Evolutionary conservation across 2,797 vertebrate genomes (phyloP).

Genomic region (Gorsachius magnificus): DNA sequence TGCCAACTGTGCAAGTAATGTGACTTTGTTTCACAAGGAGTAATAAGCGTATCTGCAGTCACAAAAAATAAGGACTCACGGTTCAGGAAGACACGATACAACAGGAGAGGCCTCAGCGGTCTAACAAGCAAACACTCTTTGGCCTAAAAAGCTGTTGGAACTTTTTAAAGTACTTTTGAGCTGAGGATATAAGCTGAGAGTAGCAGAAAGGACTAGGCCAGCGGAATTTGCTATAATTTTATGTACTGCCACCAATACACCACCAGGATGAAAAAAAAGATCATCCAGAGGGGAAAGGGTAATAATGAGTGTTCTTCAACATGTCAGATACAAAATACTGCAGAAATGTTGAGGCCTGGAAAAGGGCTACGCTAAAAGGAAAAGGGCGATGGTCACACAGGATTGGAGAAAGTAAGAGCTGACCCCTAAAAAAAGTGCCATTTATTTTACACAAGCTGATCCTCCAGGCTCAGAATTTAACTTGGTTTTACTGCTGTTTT

Average conservation of each 20-base stretch:
- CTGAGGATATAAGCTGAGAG: neutral
- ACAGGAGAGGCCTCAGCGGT: neutral
- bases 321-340: conserved; percentile 6
- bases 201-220: neutral
- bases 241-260: neutral
- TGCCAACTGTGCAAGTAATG: conserved; percentile 4
- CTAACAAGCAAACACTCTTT: neutral
- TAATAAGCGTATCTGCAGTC: neutral
- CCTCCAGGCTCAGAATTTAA: conserved; percentile 29
- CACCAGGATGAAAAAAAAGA: neutral
- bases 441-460: neutral
- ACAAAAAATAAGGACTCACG: neutral
- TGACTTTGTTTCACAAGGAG: conserved; percentile 2
- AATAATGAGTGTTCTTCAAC: conserved; percentile 6
- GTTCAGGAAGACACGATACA: neutral
- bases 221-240: conserved; percentile 9
- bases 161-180: neutral
- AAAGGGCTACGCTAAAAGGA: conserved; percentile 40
- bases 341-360: neutral
- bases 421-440: neutral
- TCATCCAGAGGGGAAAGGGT: conserved; percentile 24
- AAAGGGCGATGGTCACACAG: neutral
- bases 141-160: neutral
- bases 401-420: neutral
- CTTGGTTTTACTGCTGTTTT: conserved; percentile 46